These are phyloP conservation scores for Chelon labrosus DNA, from an alignment of 2,797 vertebrate species.

Conservation along the genomic window DNA sequence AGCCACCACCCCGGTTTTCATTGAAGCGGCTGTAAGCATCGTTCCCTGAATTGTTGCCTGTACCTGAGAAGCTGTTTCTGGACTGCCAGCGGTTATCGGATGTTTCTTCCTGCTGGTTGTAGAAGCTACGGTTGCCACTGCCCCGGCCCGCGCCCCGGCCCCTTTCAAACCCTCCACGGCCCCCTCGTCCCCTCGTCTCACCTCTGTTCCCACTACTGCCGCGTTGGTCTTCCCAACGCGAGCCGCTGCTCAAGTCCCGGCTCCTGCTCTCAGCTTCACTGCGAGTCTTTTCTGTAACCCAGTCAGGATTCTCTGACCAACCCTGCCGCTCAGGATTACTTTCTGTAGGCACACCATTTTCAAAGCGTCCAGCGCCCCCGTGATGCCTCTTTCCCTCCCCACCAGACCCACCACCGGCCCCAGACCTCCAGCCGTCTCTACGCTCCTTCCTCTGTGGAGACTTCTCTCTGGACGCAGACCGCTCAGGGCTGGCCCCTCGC, in stretches of 20 bases:
- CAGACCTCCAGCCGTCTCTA: slow-evolving; percentile 87
- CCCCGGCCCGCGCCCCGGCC: slow-evolving; percentile 86
- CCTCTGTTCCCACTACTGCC: slow-evolving; percentile 62
- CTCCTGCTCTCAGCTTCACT: slow-evolving; percentile 72
- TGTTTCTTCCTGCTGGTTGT: slow-evolving; percentile 85
- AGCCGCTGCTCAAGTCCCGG: slow-evolving; percentile 57
- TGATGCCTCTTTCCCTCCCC: slow-evolving; percentile 85
- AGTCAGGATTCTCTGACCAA: slow-evolving; percentile 90
- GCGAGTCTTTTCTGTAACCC: slow-evolving; percentile 92
- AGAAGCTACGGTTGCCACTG: slow-evolving; percentile 79
- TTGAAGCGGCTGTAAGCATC: slow-evolving; percentile 90
- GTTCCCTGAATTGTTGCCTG: slow-evolving; percentile 87
- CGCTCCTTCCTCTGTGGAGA: slow-evolving; percentile 91
- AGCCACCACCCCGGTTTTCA: slow-evolving; percentile 89
- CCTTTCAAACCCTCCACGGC: slow-evolving; percentile 79
- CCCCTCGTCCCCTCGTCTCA: slow-evolving; percentile 86
- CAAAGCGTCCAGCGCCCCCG: slow-evolving; percentile 82
- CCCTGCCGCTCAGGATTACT: slow-evolving; percentile 82
- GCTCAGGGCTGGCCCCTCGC: slow-evolving; percentile 70
- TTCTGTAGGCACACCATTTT: slow-evolving; percentile 80
- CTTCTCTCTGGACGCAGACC: slow-evolving; percentile 78
- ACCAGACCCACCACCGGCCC: slow-evolving; percentile 75
- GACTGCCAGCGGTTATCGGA: slow-evolving; percentile 90
- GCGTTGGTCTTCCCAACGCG: slow-evolving; percentile 70
- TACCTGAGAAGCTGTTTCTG: slow-evolving; percentile 92